Conservation (phyloP, 1,140 invertebrate genomes). For the Drosophila leontia region DNA sequence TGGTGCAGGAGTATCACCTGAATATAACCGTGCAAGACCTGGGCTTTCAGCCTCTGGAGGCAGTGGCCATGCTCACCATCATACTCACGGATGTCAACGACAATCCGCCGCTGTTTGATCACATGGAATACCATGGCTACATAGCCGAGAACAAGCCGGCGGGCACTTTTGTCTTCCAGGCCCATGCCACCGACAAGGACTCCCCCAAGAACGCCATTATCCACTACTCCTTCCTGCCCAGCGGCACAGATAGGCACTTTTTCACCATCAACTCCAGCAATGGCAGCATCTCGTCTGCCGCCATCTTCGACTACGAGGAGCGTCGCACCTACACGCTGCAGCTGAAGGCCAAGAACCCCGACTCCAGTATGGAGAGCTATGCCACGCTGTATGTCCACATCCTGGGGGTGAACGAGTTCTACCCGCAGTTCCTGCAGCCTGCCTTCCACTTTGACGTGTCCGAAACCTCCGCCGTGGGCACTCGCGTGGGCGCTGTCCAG, state of each 20-base stretch:
- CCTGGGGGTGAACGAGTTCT: slow-evolving; percentile 96
- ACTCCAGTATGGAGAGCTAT: slow-evolving; percentile 91
- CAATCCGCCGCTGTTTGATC: slow-evolving; percentile 93
- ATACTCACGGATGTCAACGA: slow-evolving; percentile 96
- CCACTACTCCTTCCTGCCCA: slow-evolving; percentile 93
- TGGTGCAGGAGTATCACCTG: slow-evolving; percentile 92
- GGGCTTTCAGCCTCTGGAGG: slow-evolving; percentile 91
- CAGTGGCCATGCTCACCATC: slow-evolving; percentile 92
- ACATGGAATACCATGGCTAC: slow-evolving; percentile 90
- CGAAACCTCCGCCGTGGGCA: slow-evolving; percentile 95
- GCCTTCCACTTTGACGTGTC: slow-evolving; percentile 97
- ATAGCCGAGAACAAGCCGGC: slow-evolving; percentile 93
- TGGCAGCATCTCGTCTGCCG: slow-evolving; percentile 91
- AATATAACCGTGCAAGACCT: slow-evolving; percentile 95
- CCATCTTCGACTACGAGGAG: slow-evolving; percentile 95
- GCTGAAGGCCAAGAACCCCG: slow-evolving; percentile 94
- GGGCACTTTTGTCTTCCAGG: slow-evolving; percentile 91
- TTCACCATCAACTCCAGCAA: slow-evolving; percentile 92
- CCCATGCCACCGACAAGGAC: slow-evolving; percentile 94
- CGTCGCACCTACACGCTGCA: slow-evolving; percentile 91
- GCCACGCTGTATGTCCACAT: slow-evolving; percentile 92
- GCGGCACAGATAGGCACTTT: slow-evolving; percentile 90
- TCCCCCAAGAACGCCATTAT: slow-evolving; percentile 96
- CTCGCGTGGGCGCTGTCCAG: slow-evolving; percentile 93
- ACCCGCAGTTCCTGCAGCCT: slow-evolving; percentile 95